Evolutionary conservation across 1,140 invertebrate genomes (phyloP), one percentile per base, ranked within the genome.

Genomic region (Drosophila azteca): DNA sequence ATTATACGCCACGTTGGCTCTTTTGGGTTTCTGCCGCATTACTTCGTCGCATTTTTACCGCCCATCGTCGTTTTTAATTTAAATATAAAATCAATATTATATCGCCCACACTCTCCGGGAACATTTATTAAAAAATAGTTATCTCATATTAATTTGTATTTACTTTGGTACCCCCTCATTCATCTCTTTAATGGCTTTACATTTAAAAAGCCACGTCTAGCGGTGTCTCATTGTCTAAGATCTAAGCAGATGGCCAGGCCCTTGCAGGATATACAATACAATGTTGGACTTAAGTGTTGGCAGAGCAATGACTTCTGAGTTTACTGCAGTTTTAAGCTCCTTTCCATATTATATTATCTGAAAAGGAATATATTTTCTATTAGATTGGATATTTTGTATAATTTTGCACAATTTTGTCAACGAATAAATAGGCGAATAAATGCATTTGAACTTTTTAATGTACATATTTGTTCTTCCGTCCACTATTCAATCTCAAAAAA

Each of bases 1-100:
- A 85, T 85, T 85, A 85, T 65, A 78, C 63, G 82, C 82, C 82
- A 61, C 68, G 66, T 58, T 66, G 60, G 43, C 69, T 73, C 68
- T 64, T 64, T 60, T 49, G 46, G 58, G 26, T 58, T 80, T 13
- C 65, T 70, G 60, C 26, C 44, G 46, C 58, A 61, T 66, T 68
- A 73, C 68, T 62, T 73, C 54, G 46, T 29, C 39, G 60, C 65
- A 39, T 69, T 76, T 76, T 59, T 61, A 48, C 45, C 52, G 31
- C 8, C 31, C 63, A 59, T 43, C 73, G 17, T 52, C 50, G 22
- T 49, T 74, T 82, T 82, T 73, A 77, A 82, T 70, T 82, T 65
- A 66, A 77, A 67, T 69, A 78, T 61, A 79, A 83, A 71, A 79
- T n/a, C n/a, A n/a, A n/a, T 76, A 65, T 84, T 60, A 51, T 71